Conservation (phyloP, 1,140 invertebrate genomes). For the Wiebesia pumilae region DNA sequence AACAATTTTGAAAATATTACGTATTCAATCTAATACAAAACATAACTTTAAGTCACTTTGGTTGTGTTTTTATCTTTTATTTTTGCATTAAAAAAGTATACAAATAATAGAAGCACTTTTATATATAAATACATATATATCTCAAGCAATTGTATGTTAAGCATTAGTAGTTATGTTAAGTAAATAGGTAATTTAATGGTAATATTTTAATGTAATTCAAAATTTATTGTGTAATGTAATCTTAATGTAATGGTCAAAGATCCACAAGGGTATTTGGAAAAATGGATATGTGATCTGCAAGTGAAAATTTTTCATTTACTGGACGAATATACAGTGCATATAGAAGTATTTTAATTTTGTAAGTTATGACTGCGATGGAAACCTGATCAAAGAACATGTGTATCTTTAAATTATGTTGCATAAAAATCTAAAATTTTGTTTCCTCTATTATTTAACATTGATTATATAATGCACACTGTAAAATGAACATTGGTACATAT, state of each 20-base stretch:
- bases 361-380: slow-evolving; percentile 44
- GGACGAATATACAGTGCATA: slow-evolving; percentile 38
- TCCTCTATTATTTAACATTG: slow-evolving; percentile 29
- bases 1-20: slow-evolving; percentile 26
- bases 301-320: slow-evolving; percentile 40
- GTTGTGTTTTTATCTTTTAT: background rate
- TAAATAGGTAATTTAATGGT: slow-evolving; percentile 40
- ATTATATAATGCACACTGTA: slow-evolving; percentile 44
- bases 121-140: slow-evolving; percentile 10
- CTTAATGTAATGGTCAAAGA: slow-evolving; percentile 34
- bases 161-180: slow-evolving; percentile 50
- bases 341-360: slow-evolving; percentile 50
- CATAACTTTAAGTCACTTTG: slow-evolving; percentile 24
- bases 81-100: background rate
- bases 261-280: slow-evolving; percentile 42
- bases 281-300: slow-evolving; percentile 46
- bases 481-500: slow-evolving; percentile 38
- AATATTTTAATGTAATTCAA: slow-evolving; percentile 45
- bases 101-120: slow-evolving; percentile 27
- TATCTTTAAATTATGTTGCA: slow-evolving; percentile 30
- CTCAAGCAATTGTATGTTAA: slow-evolving; percentile 19
- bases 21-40: slow-evolving; percentile 28
- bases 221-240: slow-evolving; percentile 47
- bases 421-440: slow-evolving; percentile 26
- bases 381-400: slow-evolving; percentile 17